A percentile compares a stretch with the other conserved stretches of the same genome.
phyloP scores from a whole-genome alignment of 2,797 vertebrate genomes.

The Buceros bicornis region DNA sequence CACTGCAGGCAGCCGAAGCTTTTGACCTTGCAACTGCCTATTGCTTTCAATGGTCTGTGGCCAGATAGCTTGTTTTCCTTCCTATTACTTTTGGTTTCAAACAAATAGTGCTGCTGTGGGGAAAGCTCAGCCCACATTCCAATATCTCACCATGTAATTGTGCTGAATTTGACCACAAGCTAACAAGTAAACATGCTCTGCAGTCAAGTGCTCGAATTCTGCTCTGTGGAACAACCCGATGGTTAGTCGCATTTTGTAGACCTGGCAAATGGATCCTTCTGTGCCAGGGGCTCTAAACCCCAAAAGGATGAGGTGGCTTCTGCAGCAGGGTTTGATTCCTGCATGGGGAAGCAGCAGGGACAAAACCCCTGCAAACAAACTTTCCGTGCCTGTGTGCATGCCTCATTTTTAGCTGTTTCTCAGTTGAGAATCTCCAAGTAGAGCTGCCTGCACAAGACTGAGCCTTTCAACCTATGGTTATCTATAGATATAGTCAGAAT shows the following conservation, averaged over 20 bases:
- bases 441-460: background rate
- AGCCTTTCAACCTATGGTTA: background rate
- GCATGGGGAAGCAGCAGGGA: rapidly evolving
- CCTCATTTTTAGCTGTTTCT: background rate
- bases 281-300: background rate
- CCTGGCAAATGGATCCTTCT: background rate
- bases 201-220: background rate
- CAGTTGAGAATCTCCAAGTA: background rate
- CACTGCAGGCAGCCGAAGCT: background rate
- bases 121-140: conserved; percentile 19
- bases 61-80: background rate
- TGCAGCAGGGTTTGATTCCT: background rate
- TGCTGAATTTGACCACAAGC: background rate
- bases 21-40: background rate
- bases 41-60: conserved; percentile 7
- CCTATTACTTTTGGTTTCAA: background rate
- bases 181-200: background rate
- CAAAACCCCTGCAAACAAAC: background rate
- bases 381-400: rapidly evolving
- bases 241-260: background rate
- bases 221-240: rapidly evolving
- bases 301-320: background rate
- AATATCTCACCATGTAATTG: background rate
- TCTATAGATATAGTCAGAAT: too few relatives aligned
- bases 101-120: background rate